Evolutionary conservation across 2,888 invertebrate genomes (phyloP).

Genomic region (Drosophila bunnanda): DNA sequence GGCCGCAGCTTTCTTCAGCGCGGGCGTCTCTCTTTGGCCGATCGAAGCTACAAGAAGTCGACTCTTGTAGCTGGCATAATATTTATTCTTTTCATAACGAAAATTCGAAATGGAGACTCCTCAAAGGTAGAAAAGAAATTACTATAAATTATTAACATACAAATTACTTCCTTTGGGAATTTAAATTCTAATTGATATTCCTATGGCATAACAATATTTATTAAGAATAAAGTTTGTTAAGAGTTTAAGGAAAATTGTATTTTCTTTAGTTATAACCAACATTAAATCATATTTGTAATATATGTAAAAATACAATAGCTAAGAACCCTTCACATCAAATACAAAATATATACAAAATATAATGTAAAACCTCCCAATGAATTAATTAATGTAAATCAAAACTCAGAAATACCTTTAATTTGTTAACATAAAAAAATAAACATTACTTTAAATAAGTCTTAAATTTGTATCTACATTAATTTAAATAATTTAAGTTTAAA

Average conservation of each 20-base stretch:
- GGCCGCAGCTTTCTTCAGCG: constrained; percentile 12
- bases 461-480: no score
- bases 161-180: background rate
- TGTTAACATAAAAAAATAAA: background rate
- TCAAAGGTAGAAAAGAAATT: no score
- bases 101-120: background rate
- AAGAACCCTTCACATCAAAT: background rate
- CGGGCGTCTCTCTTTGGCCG: constrained; percentile 1
- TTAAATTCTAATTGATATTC: background rate
- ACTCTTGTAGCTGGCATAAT: constrained; percentile 4
- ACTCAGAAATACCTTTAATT: background rate
- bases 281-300: background rate
- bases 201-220: no score
- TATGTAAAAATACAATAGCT: no score
- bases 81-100: constrained; percentile 3
- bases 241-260: background rate
- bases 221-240: background rate
- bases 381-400: no score
- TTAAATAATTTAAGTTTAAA: no score
- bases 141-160: background rate
- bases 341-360: no score
- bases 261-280: background rate
- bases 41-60: constrained; percentile 13
- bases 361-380: no score
- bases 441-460: no score